Evolutionary conservation across 2,888 invertebrate species (phyloP), one percentile per base, ranked within the genome.

Genomic region (Byasa hedistus): DNA sequence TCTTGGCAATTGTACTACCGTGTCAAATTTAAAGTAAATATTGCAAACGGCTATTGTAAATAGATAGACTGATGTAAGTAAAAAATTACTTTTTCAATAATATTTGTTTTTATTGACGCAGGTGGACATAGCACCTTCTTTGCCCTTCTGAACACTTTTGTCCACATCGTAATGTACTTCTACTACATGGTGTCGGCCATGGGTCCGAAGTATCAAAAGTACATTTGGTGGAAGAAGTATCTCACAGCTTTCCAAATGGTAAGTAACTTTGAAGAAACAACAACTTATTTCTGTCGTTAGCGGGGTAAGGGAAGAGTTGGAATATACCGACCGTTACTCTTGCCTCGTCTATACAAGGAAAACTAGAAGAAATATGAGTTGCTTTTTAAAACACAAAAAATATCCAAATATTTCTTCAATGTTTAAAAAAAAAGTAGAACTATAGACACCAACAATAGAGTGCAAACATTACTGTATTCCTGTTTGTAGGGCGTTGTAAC

Each of bases 61-160:
- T 4, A 48, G n/a, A 4, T 1, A 8, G 48, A 12, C 19, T 64
- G 64, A 64, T 23, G 58, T 64, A 51, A 63, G 63, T 57, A 48
- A 48, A 48, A 48, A 48, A 48, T 4, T 12, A 48, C 22, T n/a
- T 55, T 8, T 59, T 27, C 24, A 39, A 44, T 52, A 24, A 22
- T 27, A 4, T 57, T 19, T 66, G 57, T 64, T 12, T 54, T 72
- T 2, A 36, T 71, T 72, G 56, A 74, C 86, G 21, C 86, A 97
- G 98, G 98, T 87, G 98, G 98, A 56, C 98, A 98, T 92, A 98
- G 98, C 85, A 98, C 98, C 68, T 98, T 98, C 93, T 98, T 98
- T 86, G 96, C 98, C 48, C 93, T 98, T 76, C 93, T 98, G 76
- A 98, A 98, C 89, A 96, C 98, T 3, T 98, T 98, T 84, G 98